Evolutionary conservation across 2,113 vertebrate genomes (phyloP).

Genomic region (Sinocyclocheilus grahami): DNA sequence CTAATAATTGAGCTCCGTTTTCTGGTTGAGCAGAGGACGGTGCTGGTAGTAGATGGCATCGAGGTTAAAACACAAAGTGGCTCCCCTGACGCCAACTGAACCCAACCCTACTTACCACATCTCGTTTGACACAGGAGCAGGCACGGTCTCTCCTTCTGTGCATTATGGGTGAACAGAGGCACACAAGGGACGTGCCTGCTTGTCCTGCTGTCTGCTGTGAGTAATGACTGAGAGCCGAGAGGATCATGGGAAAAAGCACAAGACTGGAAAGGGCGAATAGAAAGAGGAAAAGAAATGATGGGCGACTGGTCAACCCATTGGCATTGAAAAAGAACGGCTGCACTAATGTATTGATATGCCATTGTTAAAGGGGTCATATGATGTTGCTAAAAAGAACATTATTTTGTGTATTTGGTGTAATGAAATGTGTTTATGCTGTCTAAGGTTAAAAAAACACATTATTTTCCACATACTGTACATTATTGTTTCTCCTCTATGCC

Average conservation of each 20-base stretch:
- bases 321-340: background rate
- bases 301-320: background rate
- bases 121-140: slow-evolving; percentile 19
- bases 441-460: no score
- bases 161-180: slow-evolving; percentile 54
- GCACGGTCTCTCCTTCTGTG: slow-evolving; percentile 35
- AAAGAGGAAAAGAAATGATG: background rate
- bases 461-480: no score
- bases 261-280: background rate
- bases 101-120: slow-evolving; percentile 37
- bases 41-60: slow-evolving; percentile 33
- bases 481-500: no score
- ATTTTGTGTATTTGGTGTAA: no score
- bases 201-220: slow-evolving; percentile 53
- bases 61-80: slow-evolving; percentile 40
- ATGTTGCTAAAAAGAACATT: no score
- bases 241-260: slow-evolving; percentile 37
- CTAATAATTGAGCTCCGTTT: background rate
- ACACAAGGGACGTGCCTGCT: slow-evolving; percentile 30
- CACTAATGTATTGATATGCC: background rate
- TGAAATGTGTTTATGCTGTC: no score
- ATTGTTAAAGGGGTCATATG: background rate
- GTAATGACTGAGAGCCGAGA: slow-evolving; percentile 52
- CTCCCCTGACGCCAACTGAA: slow-evolving; percentile 49
- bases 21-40: background rate